Evolutionary conservation across 2,113 vertebrate genomes (phyloP).

Genomic region (Caranx melampygus): DNA sequence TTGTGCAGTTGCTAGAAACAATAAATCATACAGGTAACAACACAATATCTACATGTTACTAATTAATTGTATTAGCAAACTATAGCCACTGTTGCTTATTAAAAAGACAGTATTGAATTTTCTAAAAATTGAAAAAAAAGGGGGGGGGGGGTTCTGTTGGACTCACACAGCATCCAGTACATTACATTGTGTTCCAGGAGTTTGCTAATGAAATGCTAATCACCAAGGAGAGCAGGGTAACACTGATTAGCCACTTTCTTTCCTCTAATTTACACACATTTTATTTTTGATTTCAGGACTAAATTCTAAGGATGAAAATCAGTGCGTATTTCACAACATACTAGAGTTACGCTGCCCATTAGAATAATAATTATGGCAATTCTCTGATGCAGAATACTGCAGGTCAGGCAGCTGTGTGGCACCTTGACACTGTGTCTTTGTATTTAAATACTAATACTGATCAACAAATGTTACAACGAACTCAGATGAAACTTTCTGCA

Average conservation of each 20-base stretch:
- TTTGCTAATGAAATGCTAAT: conserved; percentile 15
- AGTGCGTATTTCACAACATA: not conserved
- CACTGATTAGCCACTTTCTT: conserved; percentile 23
- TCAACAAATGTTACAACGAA: not conserved
- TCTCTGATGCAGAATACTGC: not conserved
- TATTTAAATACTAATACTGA: not conserved
- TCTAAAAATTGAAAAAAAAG: not conserved
- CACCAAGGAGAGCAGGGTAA: not conserved
- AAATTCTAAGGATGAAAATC: conserved; percentile 1
- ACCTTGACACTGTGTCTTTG: not conserved
- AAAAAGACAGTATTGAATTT: not conserved
- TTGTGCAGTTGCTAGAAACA: too few species aligned
- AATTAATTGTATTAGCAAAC: not conserved
- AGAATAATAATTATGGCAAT: not conserved
- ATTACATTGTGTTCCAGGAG: not conserved
- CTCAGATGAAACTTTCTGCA: not conserved
- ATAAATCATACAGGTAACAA: not conserved
- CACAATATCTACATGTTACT: not conserved
- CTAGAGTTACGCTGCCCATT: not conserved
- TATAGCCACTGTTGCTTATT: not conserved
- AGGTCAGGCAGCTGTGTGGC: not conserved
- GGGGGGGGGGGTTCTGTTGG: not conserved
- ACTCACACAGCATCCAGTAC: not conserved
- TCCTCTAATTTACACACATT: conserved; percentile 8
- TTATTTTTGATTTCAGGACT: not conserved